phyloP scores from a whole-genome alignment of 2,888 invertebrate genomes.

The Eledone cirrhosa region DNA sequence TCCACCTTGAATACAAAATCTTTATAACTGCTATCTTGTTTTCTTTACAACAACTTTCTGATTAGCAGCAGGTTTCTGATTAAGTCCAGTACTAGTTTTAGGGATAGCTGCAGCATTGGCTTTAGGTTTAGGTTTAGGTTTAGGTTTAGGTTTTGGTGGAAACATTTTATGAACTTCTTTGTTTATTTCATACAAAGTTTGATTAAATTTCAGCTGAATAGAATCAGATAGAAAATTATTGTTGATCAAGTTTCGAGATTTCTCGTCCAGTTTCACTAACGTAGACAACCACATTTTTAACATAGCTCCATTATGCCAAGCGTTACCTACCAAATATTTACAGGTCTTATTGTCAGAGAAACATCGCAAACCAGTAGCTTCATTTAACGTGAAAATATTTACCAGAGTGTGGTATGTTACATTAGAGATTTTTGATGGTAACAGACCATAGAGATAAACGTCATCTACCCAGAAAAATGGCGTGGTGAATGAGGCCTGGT shows the following conservation, averaged over 20 bases:
- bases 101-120: no score
- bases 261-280: conserved; percentile 28
- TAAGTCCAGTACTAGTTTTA: no score
- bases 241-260: neutral
- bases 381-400: conserved; percentile 88
- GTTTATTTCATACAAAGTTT: neutral
- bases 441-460: conserved; percentile 61
- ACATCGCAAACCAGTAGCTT: conserved; percentile 41
- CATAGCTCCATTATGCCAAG: conserved; percentile 42
- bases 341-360: conserved; percentile 42
- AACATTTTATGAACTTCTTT: conserved; percentile 9
- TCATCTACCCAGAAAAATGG: conserved; percentile 66
- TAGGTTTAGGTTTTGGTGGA: neutral
- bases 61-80: no score
- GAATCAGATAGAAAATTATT: neutral
- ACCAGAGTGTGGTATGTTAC: conserved; percentile 70
- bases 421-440: conserved; percentile 52
- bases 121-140: neutral
- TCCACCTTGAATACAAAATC: no score
- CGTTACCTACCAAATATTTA: conserved; percentile 41
- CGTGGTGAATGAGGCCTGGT: conserved; percentile 50
- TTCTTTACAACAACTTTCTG: no score
- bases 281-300: conserved; percentile 46
- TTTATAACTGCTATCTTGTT: no score
- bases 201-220: neutral